Conservation (phyloP, 1,140 invertebrate species). For the Steinernema khuongi region DNA sequence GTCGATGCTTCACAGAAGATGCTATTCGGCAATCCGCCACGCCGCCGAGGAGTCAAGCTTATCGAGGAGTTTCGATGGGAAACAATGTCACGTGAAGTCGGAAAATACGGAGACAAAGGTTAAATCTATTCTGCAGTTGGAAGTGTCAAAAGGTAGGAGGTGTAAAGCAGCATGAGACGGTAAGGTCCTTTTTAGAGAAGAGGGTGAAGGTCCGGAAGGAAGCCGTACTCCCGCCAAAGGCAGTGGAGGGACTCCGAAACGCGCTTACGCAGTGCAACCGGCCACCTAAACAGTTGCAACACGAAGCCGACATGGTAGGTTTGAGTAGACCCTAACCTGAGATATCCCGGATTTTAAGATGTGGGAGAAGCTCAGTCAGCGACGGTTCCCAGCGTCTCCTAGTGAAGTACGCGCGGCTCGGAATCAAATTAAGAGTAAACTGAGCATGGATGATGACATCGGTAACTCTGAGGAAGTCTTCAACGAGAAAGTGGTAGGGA, state of each 20-base stretch:
- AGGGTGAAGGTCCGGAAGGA: background rate
- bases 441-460: constrained; percentile 23
- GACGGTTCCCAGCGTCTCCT: constrained; percentile 37
- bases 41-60: background rate
- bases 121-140: constrained; percentile 11
- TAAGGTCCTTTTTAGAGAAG: background rate
- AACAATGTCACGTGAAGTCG: constrained; percentile 18
- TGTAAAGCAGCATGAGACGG: background rate
- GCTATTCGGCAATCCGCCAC: background rate
- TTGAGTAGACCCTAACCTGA: constrained; percentile 1
- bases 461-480: background rate
- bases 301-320: constrained; percentile 40
- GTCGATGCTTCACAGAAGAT: background rate
- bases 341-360: constrained; percentile 26
- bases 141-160: background rate
- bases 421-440: constrained; percentile 32
- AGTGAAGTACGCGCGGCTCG: constrained; percentile 35
- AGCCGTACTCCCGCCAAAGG: constrained; percentile 31
- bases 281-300: constrained; percentile 40
- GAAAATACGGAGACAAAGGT: constrained; percentile 18
- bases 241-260: constrained; percentile 35
- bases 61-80: constrained; percentile 13
- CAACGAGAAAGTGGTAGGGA: constrained; percentile 19
- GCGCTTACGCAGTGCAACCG: constrained; percentile 25
- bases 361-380: constrained; percentile 33